Evolutionary conservation across 1,140 invertebrate species (phyloP).

Genomic region (Batillaria attramentaria): DNA sequence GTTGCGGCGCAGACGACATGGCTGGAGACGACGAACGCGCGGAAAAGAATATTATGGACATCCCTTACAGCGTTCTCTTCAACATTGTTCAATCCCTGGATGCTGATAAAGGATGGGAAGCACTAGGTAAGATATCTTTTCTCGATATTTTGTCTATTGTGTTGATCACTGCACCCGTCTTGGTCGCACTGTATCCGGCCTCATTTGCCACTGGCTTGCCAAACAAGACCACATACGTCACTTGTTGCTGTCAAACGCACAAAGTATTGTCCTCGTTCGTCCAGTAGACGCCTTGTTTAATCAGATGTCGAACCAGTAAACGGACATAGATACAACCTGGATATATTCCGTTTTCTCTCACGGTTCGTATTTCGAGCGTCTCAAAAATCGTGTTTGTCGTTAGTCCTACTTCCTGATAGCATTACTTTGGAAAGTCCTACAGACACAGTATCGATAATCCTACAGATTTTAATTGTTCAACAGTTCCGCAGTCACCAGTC

Average conservation of each 20-base stretch:
- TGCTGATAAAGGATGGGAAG: slow-evolving; percentile 46
- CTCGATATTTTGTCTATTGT: neutral
- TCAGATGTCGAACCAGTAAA: neutral
- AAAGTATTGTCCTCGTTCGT: neutral
- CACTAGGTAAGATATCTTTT: slow-evolving; percentile 32
- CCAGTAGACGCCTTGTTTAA: neutral
- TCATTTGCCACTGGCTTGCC: neutral
- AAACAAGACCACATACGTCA: neutral
- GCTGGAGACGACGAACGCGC: slow-evolving; percentile 22
- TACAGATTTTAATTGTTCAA: too few relatives aligned
- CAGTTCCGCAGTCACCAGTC: too few relatives aligned
- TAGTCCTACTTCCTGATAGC: too few relatives aligned
- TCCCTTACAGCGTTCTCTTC: slow-evolving; percentile 35
- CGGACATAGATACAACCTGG: too few relatives aligned
- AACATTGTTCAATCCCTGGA: slow-evolving; percentile 41
- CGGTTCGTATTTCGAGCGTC: too few relatives aligned
- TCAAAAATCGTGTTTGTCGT: too few relatives aligned
- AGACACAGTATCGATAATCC: too few relatives aligned
- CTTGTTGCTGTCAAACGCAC: neutral
- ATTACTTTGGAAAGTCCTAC: too few relatives aligned
- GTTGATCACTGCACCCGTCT: neutral
- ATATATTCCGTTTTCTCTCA: too few relatives aligned
- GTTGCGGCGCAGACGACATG: slow-evolving; percentile 12
- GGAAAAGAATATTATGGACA: slow-evolving; percentile 9
- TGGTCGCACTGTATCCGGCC: neutral